A percentile compares a stretch with the other conserved stretches of the same genome.
These are phyloP conservation scores for Ecliptopera silaceata DNA, from an alignment of 2,888 invertebrate genomes.

Conservation along the genomic window DNA sequence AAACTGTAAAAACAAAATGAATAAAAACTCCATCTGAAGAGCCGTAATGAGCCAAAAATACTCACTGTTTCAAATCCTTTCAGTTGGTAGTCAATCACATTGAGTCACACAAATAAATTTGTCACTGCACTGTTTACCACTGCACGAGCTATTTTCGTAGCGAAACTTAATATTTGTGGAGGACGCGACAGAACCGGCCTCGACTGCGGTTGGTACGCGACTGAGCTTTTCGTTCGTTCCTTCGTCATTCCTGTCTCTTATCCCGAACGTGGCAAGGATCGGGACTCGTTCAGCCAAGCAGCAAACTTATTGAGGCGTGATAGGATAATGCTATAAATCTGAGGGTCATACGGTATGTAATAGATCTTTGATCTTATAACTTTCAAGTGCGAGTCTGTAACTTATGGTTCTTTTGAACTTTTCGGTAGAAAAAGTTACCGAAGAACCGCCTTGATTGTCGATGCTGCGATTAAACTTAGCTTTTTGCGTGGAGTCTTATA, in stretches of 20 bases:
- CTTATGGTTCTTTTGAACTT: constrained; percentile 20
- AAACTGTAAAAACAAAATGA: constrained; percentile 8
- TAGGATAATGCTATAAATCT: constrained; percentile 63
- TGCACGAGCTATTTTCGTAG: constrained; percentile 67
- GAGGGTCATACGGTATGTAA: constrained; percentile 52
- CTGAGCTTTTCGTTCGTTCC: constrained; percentile 40
- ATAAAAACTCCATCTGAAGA: neutral
- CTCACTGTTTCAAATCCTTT: constrained; percentile 27
- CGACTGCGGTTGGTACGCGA: constrained; percentile 51
- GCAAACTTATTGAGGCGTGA: constrained; percentile 61
- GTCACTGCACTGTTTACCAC: constrained; percentile 36
- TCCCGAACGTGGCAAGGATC: constrained; percentile 54
- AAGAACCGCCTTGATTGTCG: neutral
- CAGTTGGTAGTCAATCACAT: constrained; percentile 19
- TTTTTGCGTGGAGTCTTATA: too few species aligned
- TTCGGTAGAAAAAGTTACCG: neutral
- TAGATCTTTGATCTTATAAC: constrained; percentile 49
- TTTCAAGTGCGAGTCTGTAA: constrained; percentile 15
- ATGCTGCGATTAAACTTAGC: neutral
- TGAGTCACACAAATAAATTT: constrained; percentile 28
- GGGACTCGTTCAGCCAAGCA: constrained; percentile 57
- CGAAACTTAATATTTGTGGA: constrained; percentile 39
- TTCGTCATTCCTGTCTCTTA: constrained; percentile 4
- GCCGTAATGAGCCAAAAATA: constrained; percentile 7
- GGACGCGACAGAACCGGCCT: constrained; percentile 47